Conservation (phyloP, 92 coral and sea anemone genomes). For the Actinostola sp. region DNA sequence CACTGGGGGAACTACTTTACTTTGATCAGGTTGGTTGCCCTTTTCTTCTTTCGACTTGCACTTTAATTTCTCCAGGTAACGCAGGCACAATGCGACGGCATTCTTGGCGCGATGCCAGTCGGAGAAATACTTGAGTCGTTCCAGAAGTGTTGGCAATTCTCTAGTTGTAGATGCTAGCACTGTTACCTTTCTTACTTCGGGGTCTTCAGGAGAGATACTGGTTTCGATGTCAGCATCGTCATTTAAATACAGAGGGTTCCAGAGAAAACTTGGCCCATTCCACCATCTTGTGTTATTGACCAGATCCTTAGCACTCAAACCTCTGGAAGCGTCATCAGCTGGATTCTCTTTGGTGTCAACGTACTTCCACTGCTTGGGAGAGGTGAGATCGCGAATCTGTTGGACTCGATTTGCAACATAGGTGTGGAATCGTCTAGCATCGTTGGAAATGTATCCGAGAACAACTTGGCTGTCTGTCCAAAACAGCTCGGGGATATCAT, state of each 20-base stretch:
- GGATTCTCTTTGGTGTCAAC: conserved; percentile 40
- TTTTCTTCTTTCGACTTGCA: too few species aligned
- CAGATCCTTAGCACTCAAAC: conserved; percentile 31
- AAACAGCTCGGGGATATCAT: conserved; percentile 5
- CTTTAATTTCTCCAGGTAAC: conserved; percentile 30
- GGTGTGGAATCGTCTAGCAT: conserved; percentile 43
- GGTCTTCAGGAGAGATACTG: conserved; percentile 36
- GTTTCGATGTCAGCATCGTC: not conserved
- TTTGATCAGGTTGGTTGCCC: not conserved
- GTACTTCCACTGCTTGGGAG: conserved; percentile 42
- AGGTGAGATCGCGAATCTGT: conserved; percentile 34
- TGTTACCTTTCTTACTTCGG: conserved; percentile 51
- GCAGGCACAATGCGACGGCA: conserved; percentile 45
- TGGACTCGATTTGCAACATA: conserved; percentile 54
- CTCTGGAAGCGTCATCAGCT: conserved; percentile 55
- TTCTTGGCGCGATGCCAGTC: conserved; percentile 58
- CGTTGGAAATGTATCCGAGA: conserved; percentile 48
- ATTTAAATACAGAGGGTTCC: conserved; percentile 15
- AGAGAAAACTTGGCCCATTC: conserved; percentile 43
- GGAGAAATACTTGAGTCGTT: conserved; percentile 46
- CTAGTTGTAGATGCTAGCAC: conserved; percentile 10
- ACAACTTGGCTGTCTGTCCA: conserved; percentile 59
- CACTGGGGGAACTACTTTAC: not conserved
- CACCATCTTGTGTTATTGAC: conserved; percentile 30
- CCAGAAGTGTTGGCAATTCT: conserved; percentile 10